Percentiles rank a stretch among this genome's conserved stretches.
phyloP scores from a whole-genome alignment of 2,113 vertebrate genomes.

The Sapajus apella region DNA sequence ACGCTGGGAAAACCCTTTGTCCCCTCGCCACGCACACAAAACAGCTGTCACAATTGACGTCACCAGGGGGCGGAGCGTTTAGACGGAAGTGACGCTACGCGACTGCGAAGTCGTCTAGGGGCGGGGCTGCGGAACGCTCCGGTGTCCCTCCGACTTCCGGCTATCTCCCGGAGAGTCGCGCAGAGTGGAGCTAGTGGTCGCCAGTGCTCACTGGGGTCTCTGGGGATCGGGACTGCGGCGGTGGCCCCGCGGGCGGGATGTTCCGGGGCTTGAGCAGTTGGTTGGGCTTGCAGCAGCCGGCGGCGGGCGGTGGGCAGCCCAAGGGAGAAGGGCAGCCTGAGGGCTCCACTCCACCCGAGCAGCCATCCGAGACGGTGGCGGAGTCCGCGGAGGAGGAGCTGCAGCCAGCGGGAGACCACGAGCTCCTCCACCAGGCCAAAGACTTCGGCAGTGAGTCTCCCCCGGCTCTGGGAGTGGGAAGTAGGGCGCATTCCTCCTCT shows the following conservation, averaged over 20 bases:
- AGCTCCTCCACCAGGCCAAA: constrained; percentile 83
- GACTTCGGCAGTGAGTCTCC: constrained; percentile 91
- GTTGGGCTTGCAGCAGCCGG: constrained; percentile 88
- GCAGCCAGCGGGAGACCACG: constrained; percentile 68
- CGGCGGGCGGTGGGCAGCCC: not conserved
- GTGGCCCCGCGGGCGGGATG: constrained; percentile 81
- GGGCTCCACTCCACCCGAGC: not conserved
- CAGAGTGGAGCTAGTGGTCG: fast-evolving
- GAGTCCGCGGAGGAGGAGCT: not conserved
- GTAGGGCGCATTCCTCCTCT: not conserved
- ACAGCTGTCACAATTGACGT: not conserved
- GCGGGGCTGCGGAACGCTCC: not conserved
- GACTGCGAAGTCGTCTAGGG: not conserved
- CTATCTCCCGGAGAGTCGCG: not conserved
- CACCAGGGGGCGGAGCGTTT: not conserved
- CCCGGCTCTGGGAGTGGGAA: not conserved
- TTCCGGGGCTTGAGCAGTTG: constrained; percentile 91
- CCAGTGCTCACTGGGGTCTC: fast-evolving
- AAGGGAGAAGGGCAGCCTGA: not conserved
- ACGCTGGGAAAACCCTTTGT: not conserved
- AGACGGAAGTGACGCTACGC: constrained; percentile 50
- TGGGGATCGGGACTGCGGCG: not conserved
- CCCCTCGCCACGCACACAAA: not conserved
- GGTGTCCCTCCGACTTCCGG: not conserved
- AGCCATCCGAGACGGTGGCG: not conserved